phyloP scores from a whole-genome alignment of 2,797 vertebrate genomes.

The Periparus ater region DNA sequence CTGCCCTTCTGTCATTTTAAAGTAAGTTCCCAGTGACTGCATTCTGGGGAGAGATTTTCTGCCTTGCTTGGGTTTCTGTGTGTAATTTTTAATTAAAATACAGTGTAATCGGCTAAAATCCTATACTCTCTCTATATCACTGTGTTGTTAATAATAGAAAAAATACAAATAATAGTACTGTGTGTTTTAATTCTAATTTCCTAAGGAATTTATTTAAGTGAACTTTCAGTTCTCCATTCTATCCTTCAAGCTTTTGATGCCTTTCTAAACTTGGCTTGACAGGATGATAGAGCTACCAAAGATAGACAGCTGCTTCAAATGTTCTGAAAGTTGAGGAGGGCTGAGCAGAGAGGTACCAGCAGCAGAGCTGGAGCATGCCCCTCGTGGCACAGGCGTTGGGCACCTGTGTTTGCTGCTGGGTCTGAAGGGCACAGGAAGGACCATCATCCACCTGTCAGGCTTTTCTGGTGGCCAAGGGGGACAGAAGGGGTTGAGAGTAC shows the following conservation, averaged over 20 bases:
- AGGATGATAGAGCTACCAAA: neutral
- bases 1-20: neutral
- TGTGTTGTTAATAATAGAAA: neutral
- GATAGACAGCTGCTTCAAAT: rapidly evolving
- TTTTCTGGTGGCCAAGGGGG: neutral
- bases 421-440: neutral
- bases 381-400: neutral
- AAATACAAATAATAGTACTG: neutral
- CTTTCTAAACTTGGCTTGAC: neutral
- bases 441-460: neutral
- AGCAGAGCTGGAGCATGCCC: rapidly evolving
- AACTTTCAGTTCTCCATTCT: neutral
- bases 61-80: neutral
- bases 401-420: too few relatives aligned
- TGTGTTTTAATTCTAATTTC: neutral
- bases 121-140: neutral
- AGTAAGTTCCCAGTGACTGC: neutral
- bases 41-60: neutral
- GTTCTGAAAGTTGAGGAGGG: rapidly evolving
- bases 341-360: neutral
- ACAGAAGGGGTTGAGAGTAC: neutral
- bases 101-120: neutral
- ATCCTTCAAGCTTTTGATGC: neutral
- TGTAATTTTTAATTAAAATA: neutral
- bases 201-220: neutral